Conservation (phyloP, 92 coral and sea anemone species). For the Palythoa grandiflora region DNA sequence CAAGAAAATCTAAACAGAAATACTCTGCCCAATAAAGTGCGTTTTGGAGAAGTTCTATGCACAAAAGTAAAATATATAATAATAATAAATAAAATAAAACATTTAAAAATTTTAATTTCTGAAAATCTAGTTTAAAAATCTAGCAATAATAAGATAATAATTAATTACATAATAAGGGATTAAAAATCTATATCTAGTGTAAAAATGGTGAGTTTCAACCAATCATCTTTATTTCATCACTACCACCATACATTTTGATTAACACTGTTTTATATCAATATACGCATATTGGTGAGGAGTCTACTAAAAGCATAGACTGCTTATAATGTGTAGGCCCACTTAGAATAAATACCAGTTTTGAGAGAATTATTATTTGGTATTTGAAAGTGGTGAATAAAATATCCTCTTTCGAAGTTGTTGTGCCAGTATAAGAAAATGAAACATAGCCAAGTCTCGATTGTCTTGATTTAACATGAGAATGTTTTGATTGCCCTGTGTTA, state of each 20-base stretch:
- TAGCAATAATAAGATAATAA: conserved; percentile 4
- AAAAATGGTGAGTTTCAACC: background rate
- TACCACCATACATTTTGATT: conserved; percentile 10
- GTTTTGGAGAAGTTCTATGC: conserved; percentile 2
- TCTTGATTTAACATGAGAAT: conserved; percentile 18
- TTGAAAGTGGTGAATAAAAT: background rate
- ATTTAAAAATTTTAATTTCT: conserved; percentile 11
- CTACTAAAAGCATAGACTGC: conserved; percentile 33
- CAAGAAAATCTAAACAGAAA: background rate
- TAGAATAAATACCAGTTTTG: conserved; percentile 18
- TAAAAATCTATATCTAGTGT: conserved; percentile 3
- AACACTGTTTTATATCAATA: conserved; percentile 7
- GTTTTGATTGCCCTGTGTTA: conserved; percentile 26
- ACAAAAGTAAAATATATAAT: conserved; percentile 10
- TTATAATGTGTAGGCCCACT: conserved; percentile 18
- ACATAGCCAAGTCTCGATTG: conserved; percentile 11
- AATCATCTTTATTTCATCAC: conserved; percentile 3
- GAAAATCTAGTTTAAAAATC: conserved; percentile 5
- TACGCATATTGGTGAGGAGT: conserved; percentile 2
- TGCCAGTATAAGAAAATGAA: conserved; percentile 14
- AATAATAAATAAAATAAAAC: background rate
- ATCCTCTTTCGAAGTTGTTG: background rate
- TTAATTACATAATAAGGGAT: background rate
- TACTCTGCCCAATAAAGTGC: conserved; percentile 7
- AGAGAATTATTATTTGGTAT: conserved; percentile 1